Evolutionary conservation across 2,888 invertebrate species (phyloP).

Genomic region (Hecatera dysodea): DNA sequence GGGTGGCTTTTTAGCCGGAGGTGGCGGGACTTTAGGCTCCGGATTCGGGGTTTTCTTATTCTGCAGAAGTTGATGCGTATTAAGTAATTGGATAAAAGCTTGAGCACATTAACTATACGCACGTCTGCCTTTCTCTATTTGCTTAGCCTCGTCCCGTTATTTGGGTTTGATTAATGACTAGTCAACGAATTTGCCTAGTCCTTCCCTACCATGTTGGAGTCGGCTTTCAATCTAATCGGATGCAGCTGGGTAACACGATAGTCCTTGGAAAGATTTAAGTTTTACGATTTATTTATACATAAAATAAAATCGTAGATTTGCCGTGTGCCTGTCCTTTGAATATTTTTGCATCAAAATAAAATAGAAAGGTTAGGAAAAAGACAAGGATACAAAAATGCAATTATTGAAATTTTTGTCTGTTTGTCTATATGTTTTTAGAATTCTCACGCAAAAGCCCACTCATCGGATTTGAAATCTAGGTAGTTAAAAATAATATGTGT

Average conservation of each 20-base stretch:
- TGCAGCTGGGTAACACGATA: background rate
- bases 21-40: constrained; percentile 72
- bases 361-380: too few species aligned
- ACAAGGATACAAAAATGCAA: too few species aligned
- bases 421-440: too few species aligned
- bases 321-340: too few species aligned
- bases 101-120: background rate
- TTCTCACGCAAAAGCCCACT: too few species aligned
- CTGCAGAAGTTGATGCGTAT: constrained; percentile 64
- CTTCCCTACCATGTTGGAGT: background rate
- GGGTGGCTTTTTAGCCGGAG: constrained; percentile 78
- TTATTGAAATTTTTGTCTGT: too few species aligned
- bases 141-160: background rate
- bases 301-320: too few species aligned
- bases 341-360: too few species aligned
- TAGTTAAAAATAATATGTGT: too few species aligned
- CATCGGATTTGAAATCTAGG: too few species aligned
- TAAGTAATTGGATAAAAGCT: background rate
- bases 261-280: background rate
- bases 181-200: background rate
- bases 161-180: background rate
- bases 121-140: background rate
- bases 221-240: background rate
- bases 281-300: too few species aligned
- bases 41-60: constrained; percentile 79